Base-by-base conservation (phyloP, 2,888 invertebrate species). In the Leucania comma region DNA sequence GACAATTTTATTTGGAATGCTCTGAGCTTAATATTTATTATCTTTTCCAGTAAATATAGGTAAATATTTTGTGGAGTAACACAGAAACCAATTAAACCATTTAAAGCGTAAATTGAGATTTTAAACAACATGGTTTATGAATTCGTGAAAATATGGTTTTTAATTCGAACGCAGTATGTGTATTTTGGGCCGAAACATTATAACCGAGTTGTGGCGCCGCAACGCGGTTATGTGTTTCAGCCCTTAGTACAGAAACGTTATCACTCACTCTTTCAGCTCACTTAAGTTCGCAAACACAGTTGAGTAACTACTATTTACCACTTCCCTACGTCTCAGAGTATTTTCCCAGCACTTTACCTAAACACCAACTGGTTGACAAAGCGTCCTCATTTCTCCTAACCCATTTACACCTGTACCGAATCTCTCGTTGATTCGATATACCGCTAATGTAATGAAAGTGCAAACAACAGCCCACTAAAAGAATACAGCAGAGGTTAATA, bases 401-500 rank as follows among this genome's bases (percentile, higher is more conserved):
- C 66, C 62, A 79, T 75, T 80, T 80, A 71, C 70, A 72, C 66
- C 73, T 72, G 60, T 59, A 59, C 53, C 24, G 63, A 81, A 85
- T 73, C 64, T 68, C 82, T 62, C 74, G 78, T 75, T 87, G 83
- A 87, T 87, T 87, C 83, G 85, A 86, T 86, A 80, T 73, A 81
- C 74, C 72, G 69, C 70, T 84, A 84, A 85, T 79, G 75, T 89
- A 90, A 90, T 89, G 87, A 90, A 87, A 87, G 84, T 82, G 83
- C 82, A 87, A 88, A 89, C 88, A 90, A 83, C 87, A 87, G 87
- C 87, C 86, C 86, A 78, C 85, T 87, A 84, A 89, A 90, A 92
- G 91, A 88, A 91, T 88, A 89, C 88, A 87, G 80, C 78, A 72
- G 75, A 86, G 91, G 92, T 93, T 94, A 94, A 94, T 94, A 93